Percentiles rank a stretch among this genome's conserved stretches.
Conservation (phyloP, 2,113 vertebrate genomes). For the Lethenteron camtschaticum region DNA sequence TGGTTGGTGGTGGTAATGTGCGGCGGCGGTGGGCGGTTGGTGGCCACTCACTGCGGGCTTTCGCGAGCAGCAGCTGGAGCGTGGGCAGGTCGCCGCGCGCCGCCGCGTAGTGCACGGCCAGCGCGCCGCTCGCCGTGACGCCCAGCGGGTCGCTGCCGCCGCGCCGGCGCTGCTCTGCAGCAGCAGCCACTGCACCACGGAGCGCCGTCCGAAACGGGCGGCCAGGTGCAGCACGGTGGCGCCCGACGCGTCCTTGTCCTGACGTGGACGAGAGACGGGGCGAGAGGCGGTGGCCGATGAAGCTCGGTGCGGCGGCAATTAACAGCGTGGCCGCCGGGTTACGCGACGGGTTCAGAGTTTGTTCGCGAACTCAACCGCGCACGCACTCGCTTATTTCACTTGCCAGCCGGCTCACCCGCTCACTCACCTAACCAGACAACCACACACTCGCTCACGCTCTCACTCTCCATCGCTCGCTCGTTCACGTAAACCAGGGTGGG, state of each 20-base stretch:
- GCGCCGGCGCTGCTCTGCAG: conserved; percentile 24
- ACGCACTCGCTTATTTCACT: no score
- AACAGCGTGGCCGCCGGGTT: no score
- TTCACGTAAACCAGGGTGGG: no score
- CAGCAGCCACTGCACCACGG: conserved; percentile 68
- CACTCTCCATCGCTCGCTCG: no score
- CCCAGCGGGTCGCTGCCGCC: conserved; percentile 40
- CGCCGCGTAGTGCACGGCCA: conserved; percentile 77
- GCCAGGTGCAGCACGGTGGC: conserved; percentile 79
- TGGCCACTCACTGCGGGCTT: conserved; percentile 53
- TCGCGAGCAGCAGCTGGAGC: conserved; percentile 45
- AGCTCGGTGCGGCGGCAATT: no score
- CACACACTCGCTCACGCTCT: no score
- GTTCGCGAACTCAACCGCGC: no score
- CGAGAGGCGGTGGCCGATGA: no score
- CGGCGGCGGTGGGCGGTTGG: no score
- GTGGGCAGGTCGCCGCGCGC: conserved; percentile 87
- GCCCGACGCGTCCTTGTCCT: conserved; percentile 76
- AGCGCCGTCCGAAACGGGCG: conserved; percentile 76
- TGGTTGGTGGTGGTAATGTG: neutral
- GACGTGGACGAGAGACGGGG: conserved; percentile 1
- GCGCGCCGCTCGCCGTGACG: conserved; percentile 56
- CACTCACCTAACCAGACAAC: no score
- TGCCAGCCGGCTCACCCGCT: no score
- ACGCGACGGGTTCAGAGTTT: no score